A percentile compares a stretch with the other conserved stretches of the same genome.
Evolutionary conservation across 2,888 invertebrate genomes (phyloP).

Genomic region (Ochropacha duplaris): DNA sequence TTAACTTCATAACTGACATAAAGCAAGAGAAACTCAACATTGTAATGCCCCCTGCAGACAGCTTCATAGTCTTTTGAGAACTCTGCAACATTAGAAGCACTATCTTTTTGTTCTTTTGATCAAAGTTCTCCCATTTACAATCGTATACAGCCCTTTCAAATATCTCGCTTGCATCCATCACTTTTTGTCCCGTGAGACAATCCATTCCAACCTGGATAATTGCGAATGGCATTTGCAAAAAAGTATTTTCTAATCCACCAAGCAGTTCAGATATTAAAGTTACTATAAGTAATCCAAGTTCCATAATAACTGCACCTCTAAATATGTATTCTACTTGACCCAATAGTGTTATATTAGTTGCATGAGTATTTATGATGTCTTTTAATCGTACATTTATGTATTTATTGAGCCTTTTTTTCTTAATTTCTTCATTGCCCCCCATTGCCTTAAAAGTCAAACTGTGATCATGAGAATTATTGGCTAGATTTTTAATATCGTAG

Average conservation of each 20-base stretch:
- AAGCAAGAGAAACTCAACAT: constrained; percentile 38
- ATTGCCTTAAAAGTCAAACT: background rate
- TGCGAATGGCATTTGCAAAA: constrained; percentile 49
- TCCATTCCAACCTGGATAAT: constrained; percentile 49
- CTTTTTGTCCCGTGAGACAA: constrained; percentile 45
- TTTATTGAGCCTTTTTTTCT: constrained; percentile 34
- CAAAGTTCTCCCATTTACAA: constrained; percentile 48
- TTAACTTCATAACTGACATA: constrained; percentile 35
- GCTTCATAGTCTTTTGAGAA: constrained; percentile 41
- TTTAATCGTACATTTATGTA: constrained; percentile 38
- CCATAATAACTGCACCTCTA: constrained; percentile 45
- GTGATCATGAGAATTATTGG: constrained; percentile 4
- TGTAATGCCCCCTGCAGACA: constrained; percentile 45
- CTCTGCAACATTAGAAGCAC: constrained; percentile 42
- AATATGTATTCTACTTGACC: constrained; percentile 42
- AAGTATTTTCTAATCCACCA: constrained; percentile 57
- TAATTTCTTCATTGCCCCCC: constrained; percentile 5
- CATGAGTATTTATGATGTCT: constrained; percentile 42
- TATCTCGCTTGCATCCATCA: constrained; percentile 39
- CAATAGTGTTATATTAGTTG: constrained; percentile 36
- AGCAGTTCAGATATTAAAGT: constrained; percentile 55
- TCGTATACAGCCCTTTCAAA: constrained; percentile 43
- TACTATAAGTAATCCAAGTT: constrained; percentile 43
- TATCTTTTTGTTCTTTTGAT: constrained; percentile 37
- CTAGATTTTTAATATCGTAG: background rate